phyloP scores from a whole-genome alignment of 2,888 invertebrate genomes.

The Polietes domitor region DNA sequence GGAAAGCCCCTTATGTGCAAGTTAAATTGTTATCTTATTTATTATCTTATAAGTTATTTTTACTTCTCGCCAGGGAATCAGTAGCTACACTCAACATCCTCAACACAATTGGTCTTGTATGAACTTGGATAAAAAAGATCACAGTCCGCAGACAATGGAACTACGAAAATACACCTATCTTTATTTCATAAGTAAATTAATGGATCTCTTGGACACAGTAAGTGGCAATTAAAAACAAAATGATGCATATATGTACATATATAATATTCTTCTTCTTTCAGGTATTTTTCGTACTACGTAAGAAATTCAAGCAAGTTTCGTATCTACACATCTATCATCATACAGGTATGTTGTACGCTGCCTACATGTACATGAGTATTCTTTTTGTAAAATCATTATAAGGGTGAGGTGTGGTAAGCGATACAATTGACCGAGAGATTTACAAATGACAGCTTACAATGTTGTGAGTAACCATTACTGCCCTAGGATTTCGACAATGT shows the following conservation, averaged over 20 bases:
- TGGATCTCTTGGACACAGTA: not conserved
- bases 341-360: slow-evolving; percentile 86
- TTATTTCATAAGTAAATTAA: slow-evolving; percentile 5
- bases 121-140: not conserved
- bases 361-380: slow-evolving; percentile 83
- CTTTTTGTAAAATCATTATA: no score
- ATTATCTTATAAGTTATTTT: no score
- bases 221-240: not conserved
- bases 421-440: no score
- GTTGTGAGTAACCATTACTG: no score
- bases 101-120: slow-evolving; percentile 8
- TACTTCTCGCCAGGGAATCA: not conserved
- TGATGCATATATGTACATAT: no score
- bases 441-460: no score
- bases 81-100: not conserved
- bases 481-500: no score
- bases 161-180: not conserved
- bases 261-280: slow-evolving; percentile 47
- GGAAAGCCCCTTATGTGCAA: no score
- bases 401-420: no score
- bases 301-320: slow-evolving; percentile 88
- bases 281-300: slow-evolving; percentile 87
- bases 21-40: no score
- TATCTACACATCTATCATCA: slow-evolving; percentile 93
- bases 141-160: not conserved